Conservation (phyloP, 2,888 invertebrate genomes). For the Dromius quadrimaculatus region DNA sequence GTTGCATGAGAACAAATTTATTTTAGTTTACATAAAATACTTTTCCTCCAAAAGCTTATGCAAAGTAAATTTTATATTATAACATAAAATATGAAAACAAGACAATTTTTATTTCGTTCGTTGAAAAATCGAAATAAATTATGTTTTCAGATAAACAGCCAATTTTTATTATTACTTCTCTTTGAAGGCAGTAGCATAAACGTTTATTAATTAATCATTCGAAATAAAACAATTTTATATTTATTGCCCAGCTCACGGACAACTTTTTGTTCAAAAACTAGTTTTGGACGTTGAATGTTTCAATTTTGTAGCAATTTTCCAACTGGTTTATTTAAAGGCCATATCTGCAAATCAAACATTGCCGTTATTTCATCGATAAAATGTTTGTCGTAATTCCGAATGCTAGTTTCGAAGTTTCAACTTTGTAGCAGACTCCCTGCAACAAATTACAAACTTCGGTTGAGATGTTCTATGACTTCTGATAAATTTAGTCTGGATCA, state of each 20-base stretch:
- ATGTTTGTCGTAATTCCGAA: slow-evolving; percentile 10
- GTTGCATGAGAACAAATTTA: no score
- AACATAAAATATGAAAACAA: no score
- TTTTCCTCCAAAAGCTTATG: no score
- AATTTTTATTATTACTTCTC: not conserved
- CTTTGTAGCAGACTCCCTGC: not conserved
- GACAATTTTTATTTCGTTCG: no score
- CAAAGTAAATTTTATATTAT: no score
- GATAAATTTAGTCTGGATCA: slow-evolving; percentile 13
- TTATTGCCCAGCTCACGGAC: slow-evolving; percentile 4
- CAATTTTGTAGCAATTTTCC: slow-evolving; percentile 8
- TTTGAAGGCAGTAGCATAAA: not conserved
- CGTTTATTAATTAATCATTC: slow-evolving; percentile 9
- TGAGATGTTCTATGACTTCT: slow-evolving; percentile 24
- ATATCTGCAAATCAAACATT: slow-evolving; percentile 12
- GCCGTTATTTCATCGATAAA: slow-evolving; percentile 17
- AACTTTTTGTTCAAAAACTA: not conserved
- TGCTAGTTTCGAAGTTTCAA: slow-evolving; percentile 3
- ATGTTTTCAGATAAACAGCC: not conserved
- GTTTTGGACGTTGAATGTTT: slow-evolving; percentile 14
- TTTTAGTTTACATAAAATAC: no score
- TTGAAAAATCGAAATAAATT: no score
- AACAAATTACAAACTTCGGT: slow-evolving; percentile 3
- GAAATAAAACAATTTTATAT: slow-evolving; percentile 12
- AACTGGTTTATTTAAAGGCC: slow-evolving; percentile 10